A percentile compares a stretch with the other conserved stretches of the same genome.
phyloP scores from a whole-genome alignment of 2,888 invertebrate genomes.

The Leucophora obtusa region DNA sequence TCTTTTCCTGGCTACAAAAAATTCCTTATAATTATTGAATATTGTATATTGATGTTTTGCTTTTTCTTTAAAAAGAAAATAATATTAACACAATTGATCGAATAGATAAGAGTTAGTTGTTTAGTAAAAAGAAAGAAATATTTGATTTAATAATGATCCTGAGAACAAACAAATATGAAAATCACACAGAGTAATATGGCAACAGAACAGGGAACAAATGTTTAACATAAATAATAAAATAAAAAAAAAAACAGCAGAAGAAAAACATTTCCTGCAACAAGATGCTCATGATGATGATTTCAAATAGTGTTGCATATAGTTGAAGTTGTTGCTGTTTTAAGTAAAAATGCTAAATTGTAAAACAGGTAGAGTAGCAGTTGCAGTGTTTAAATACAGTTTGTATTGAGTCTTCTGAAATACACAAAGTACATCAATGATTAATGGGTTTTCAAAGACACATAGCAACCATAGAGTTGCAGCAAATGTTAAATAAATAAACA shows the following conservation, averaged over 20 bases:
- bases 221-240: constrained; percentile 55
- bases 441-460: constrained; percentile 53
- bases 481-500: neutral
- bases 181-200: constrained; percentile 43
- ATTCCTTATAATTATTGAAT: constrained; percentile 56
- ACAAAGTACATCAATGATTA: constrained; percentile 58
- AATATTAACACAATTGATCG: constrained; percentile 35
- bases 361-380: constrained; percentile 26
- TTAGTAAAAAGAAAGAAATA: constrained; percentile 29
- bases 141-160: constrained; percentile 64
- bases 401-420: constrained; percentile 43
- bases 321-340: constrained; percentile 19
- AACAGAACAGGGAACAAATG: constrained; percentile 27
- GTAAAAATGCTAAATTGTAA: constrained; percentile 41
- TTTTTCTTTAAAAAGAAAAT: constrained; percentile 3
- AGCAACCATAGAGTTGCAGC: constrained; percentile 47
- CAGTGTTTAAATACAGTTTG: constrained; percentile 33
- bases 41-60: constrained; percentile 6
- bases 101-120: constrained; percentile 34
- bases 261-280: constrained; percentile 62
- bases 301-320: constrained; percentile 16
- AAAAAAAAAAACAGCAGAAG: constrained; percentile 38
- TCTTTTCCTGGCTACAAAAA: neutral
- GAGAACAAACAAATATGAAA: constrained; percentile 61
- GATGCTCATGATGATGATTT: constrained; percentile 19